Conservation (phyloP, 2,888 invertebrate genomes). For the Lymantria monacha region DNA sequence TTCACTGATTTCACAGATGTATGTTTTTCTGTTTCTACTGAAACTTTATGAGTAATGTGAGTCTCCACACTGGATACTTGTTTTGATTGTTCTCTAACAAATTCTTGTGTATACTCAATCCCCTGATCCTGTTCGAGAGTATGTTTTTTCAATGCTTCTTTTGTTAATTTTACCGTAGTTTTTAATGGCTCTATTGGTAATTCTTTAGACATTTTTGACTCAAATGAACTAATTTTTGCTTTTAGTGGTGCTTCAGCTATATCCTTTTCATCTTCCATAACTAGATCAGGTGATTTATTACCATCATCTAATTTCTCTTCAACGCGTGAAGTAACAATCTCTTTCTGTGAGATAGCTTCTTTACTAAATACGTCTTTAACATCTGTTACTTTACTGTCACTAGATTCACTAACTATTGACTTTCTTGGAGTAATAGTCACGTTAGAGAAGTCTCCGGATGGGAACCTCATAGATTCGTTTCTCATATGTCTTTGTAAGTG, state of each 20-base stretch:
- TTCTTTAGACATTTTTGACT: conserved; percentile 72
- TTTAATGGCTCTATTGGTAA: conserved; percentile 67
- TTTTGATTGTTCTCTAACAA: conserved; percentile 75
- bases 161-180: conserved; percentile 70
- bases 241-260: conserved; percentile 74
- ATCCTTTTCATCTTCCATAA: conserved; percentile 68
- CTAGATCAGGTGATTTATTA: conserved; percentile 68
- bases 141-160: conserved; percentile 78
- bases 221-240: conserved; percentile 74
- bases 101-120: conserved; percentile 77
- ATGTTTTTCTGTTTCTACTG: conserved; percentile 54
- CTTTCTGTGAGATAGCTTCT: conserved; percentile 72
- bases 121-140: conserved; percentile 75
- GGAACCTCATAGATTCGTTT: conserved; percentile 79
- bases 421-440: conserved; percentile 75
- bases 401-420: conserved; percentile 72
- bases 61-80: conserved; percentile 61
- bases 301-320: conserved; percentile 79
- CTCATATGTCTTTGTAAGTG: conserved; percentile 79
- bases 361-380: conserved; percentile 57
- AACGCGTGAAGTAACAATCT: conserved; percentile 76
- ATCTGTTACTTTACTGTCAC: conserved; percentile 56
- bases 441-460: conserved; percentile 78
- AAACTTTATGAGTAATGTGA: conserved; percentile 51
- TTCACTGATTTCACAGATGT: conserved; percentile 70